Base-by-base conservation (phyloP, 2,113 vertebrate species). In the Sciurus niger region DNA sequence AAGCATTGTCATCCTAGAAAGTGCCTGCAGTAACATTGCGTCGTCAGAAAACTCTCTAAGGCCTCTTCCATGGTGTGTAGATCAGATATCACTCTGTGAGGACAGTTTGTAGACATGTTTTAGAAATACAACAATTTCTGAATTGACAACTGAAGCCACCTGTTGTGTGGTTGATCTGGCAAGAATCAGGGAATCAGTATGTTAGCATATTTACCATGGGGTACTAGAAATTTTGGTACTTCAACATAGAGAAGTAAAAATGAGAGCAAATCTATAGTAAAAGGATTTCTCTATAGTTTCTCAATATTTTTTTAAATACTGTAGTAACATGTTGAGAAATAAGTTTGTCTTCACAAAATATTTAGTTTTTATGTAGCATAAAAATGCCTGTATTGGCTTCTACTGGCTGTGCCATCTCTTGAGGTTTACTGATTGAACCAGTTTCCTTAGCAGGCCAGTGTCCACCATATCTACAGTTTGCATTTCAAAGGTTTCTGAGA, bases 271-370 rank as follows among this genome's bases (percentile, higher is more conserved):
- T 46, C 60, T 65, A 7, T 24, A 30, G 8, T 24, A 22, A 60
- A 63, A 60, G 30, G 60, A 60, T 40, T 55, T 89, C 30, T 76
- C 5, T 22, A 1, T 30, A 40, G 60, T 74, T 73, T 40, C 70
- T 55, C 34, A n/a, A 3, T 22, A 16, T 25, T 10, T 63, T 24
- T 55, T 55, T 18, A 90, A 60, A 63, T 25, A 2, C 51, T 34
- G 8, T 16, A 53, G n/a, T 55, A 14, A n/a, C 13, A 67, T 60
- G 43, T 63, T 43, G 30, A 83, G 22, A 79, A 84, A 87, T 72
- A 30, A 74, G 20, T 83, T 84, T 90, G 13, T 85, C 34, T 84
- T 76, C 24, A 32, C 83, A 55, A 90, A 78, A 86, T 78, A 77
- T n/a, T 92, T 25, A 58, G 10, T 67, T 89, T 70, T 82, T 60